Conservation (phyloP, 1,140 invertebrate species). For the Nylanderia fulva region DNA sequence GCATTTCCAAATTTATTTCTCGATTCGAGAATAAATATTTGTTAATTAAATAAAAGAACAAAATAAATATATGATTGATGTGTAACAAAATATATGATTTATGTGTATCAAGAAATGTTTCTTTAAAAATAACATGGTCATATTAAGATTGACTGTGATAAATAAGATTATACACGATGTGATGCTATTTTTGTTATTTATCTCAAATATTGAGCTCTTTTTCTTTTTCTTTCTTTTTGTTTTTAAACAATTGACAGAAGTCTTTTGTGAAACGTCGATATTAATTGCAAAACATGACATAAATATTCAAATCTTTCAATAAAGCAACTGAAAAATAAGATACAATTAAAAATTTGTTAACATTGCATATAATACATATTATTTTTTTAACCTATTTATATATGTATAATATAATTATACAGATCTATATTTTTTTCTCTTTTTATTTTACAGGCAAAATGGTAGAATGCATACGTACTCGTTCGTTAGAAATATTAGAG, state of each 20-base stretch:
- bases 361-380: neutral
- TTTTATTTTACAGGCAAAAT: conserved; percentile 21
- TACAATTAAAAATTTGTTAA: neutral
- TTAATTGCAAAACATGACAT: neutral
- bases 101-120: neutral
- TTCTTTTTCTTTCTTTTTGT: too few species aligned
- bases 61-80: too few species aligned
- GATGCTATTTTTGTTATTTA: neutral
- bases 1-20: neutral
- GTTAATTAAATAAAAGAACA: conserved; percentile 2
- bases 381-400: neutral
- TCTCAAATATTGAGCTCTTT: neutral
- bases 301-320: neutral
- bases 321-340: neutral
- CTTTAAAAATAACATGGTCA: neutral
- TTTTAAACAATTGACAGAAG: neutral
- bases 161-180: too few species aligned
- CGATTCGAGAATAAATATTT: neutral
- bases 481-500: conserved; percentile 60
- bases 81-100: too few species aligned
- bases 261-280: neutral
- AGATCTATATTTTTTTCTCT: neutral
- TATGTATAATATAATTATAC: neutral
- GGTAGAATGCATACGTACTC: neutral
- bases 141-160: too few species aligned